Evolutionary conservation across 2,888 invertebrate genomes (phyloP), one percentile per base, ranked within the genome.

Genomic region (Cheilosia grossa): DNA sequence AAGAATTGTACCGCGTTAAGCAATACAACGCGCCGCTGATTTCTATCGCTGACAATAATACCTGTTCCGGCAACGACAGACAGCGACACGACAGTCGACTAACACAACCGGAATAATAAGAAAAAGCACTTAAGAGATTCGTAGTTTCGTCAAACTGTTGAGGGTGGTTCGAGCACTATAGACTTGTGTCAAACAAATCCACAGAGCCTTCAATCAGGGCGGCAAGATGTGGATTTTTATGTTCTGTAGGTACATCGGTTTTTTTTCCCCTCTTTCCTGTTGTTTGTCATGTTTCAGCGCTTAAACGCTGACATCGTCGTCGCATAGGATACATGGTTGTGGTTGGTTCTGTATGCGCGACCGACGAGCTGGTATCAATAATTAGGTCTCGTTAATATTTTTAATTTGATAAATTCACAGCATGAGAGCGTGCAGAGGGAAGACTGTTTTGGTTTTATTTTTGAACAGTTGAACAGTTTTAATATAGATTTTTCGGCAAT

Each of bases 71-170:
- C 61, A 47, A 78, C 54, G 42, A 72, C 61, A 79, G 44, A 72
- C 47, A 33, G 19, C 51, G 67, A 77, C 78, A 73, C 47, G 15
- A 33, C 73, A 42, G 37, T 37, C 37, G 49, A 37, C 69, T 73
- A 21, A 74, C 58, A 70, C 54, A 66, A 72, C 61, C 54, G 58
- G 64, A 66, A 74, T 70, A 75, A 83, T 83, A 83, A 69, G 79
- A 70, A 83, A 83, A 83, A 83, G 83, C 83, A 83, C 83, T 83
- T 83, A 83, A 59, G 40, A 66, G 74, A 83, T 59, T 83, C 64
- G 66, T 47, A 54, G 63, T 69, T 63, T 69, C 61, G 78, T 70
- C 61, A 49, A 40, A 44, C 47, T 27, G 56, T 42, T 47, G 64
- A 56, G 56, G 63, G 40, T 63, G 56, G 63, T 78, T 78, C 61